Evolutionary conservation across 2,113 vertebrate genomes (phyloP).

Genomic region (Ciconia boyciana): DNA sequence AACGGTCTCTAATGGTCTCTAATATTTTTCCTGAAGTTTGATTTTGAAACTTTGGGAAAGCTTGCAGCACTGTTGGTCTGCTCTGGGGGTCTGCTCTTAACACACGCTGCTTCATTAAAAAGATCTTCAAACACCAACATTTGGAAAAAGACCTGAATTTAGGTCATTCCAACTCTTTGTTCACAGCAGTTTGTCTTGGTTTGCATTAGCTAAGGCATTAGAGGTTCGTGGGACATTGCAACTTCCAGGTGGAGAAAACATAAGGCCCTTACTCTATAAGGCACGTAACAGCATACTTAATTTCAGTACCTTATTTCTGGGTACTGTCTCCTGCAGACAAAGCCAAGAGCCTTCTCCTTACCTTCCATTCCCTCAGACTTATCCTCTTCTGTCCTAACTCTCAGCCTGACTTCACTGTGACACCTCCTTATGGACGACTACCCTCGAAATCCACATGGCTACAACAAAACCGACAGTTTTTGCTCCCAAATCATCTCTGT

Average conservation of each 20-base stretch:
- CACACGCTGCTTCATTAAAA: not conserved
- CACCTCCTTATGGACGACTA: not conserved
- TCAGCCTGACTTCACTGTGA: not conserved
- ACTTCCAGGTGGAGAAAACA: not conserved
- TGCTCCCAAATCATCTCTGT: not conserved
- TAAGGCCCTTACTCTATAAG: not conserved
- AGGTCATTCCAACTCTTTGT: not conserved
- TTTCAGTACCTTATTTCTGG: not conserved
- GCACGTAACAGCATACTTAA: not conserved
- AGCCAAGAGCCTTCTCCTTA: not conserved
- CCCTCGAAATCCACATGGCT: not conserved
- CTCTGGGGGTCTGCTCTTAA: not conserved
- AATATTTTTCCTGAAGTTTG: not conserved
- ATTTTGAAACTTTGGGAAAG: not conserved
- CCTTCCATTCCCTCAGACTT: not conserved
- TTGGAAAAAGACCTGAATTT: not conserved
- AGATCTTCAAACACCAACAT: not conserved
- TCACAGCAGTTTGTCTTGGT: slow-evolving; percentile 18
- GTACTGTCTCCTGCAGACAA: not conserved
- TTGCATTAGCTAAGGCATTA: not conserved
- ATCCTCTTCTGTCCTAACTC: not conserved
- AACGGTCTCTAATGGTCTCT: not conserved
- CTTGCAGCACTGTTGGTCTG: not conserved
- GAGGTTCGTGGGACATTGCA: not conserved
- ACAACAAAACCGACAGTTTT: not conserved